Conservation (phyloP, 2,113 vertebrate genomes). For the Manacus vitellinus region DNA sequence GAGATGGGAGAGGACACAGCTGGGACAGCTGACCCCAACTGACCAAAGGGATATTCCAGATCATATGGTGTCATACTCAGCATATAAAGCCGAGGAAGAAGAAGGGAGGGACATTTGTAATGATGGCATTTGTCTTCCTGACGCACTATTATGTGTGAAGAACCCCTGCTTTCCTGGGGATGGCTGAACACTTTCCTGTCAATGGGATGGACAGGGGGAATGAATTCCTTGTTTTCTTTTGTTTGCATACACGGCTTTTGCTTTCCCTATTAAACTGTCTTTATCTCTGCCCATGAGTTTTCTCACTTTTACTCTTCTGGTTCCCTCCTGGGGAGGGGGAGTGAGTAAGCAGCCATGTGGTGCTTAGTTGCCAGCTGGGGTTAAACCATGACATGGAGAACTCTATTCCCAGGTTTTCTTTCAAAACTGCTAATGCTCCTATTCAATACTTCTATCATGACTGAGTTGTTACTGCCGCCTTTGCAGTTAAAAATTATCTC, state of each 20-base stretch:
- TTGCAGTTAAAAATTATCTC: not conserved
- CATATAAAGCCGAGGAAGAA: not conserved
- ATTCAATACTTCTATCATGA: not conserved
- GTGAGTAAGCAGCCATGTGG: rapidly evolving
- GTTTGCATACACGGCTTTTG: rapidly evolving
- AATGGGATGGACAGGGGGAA: not conserved
- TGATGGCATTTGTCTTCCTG: not conserved
- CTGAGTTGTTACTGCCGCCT: not conserved
- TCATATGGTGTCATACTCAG: not conserved
- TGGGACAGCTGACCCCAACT: rapidly evolving
- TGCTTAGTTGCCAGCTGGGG: not conserved
- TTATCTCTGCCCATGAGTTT: not conserved
- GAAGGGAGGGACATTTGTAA: rapidly evolving
- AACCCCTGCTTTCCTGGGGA: not conserved
- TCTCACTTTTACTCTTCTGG: not conserved
- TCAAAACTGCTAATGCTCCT: not conserved
- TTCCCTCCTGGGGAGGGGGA: rapidly evolving
- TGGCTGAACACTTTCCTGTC: not conserved
- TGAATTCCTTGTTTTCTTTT: not conserved
- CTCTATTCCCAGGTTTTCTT: not conserved
- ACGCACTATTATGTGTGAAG: not conserved
- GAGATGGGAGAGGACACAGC: not conserved
- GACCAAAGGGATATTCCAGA: not conserved
- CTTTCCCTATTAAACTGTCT: not conserved
- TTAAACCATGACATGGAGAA: not conserved